Evolutionary conservation across 2,797 vertebrate genomes (phyloP), one percentile per base, ranked within the genome.

Genomic region (Anguilla obscura): DNA sequence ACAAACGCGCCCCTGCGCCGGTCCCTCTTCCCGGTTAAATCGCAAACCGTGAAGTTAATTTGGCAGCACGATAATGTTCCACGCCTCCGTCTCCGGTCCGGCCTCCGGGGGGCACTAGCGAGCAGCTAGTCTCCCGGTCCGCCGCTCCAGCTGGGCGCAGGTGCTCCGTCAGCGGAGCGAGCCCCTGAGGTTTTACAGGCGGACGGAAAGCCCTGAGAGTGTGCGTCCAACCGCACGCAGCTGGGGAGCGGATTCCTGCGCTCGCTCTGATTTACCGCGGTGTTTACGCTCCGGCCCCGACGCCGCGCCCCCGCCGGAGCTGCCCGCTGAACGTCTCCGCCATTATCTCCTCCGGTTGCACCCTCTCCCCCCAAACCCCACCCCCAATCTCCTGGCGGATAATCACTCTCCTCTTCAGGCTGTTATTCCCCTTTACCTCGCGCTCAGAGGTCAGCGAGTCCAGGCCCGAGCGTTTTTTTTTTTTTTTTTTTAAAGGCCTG

Each of bases 241-340:
- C 96, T 96, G 96, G 94, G 91, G 91, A 89, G 89, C 1, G 21
- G 52, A 94, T 93, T 91, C 91, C 89, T 93, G 91, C 93, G 94
- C 95, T 96, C 95, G 95, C 94, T 82, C 92, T 91, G 95, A 94
- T 96, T 95, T 96, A 95, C 94, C 93, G 94, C 93, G 95, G 92
- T 92, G 91, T 94, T 93, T 93, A 93, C 90, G 91, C 94, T 95
- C 93, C 94, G 93, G 92, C 94, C 93, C 93, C 90, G 91, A 92
- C 76, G 82, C 54, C 60, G 74, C 76, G 1, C 40, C 79, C 45
- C 40, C 36, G 85, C 84, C 74, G 85, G 86, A 56, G 63, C 88
- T 90, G 91, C 90, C 93, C 91, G 27, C 36, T 33, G 16, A 40
- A 84, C 48, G 27, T 18, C 95, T 95, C 93, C 93, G 92, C 90